Evolutionary conservation across 2,113 vertebrate species (phyloP), one percentile per base, ranked within the genome.

Genomic region (Microcebus jonahi): DNA sequence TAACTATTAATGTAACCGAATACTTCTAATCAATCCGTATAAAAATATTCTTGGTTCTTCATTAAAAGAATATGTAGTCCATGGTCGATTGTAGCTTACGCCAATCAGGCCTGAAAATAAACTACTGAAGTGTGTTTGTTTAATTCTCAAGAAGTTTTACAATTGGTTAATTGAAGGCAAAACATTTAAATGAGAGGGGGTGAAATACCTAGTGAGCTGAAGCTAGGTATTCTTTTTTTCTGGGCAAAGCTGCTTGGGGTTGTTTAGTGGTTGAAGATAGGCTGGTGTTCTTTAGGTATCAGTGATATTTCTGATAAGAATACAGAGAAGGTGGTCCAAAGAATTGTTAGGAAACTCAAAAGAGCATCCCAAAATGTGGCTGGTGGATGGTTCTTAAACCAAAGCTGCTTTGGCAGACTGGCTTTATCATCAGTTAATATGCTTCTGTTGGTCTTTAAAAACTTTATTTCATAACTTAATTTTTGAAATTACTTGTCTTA

Each of bases 381-480:
- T 89, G 39, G n/a, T 75, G 68, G 84, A 86, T 73, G 3, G 27
- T 80, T 96, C 63, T 70, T 39, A 31, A 57, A 88, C 75, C 50
- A 50, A 67, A 50, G 17, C 17, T 87, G 39, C 57, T 92, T 92
- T 48, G 25, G 45, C 18, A 59, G 34, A 79, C 73, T 65, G 18
- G 20, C 70, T 96, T 97, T 79, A 59, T 71, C 15, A 25, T 92
- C 27, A 42, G 65, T 61, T 87, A 65, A 77, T 82, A 71, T 90
- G 67, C n/a, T 87, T 53, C 25, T 31, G 18, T 25, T 76, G 25
- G 61, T 85, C 42, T 61, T 87, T 82, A 13, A 1, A 92, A 73
- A 45, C 34, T 81, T 63, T 79, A 25, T 63, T 86, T 71, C 17
- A 75, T n/a, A 63, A 77, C 23, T 13, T 0, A 68, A 45, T 13